Evolutionary conservation across 2,797 vertebrate genomes (phyloP).

Genomic region (Protonibea diacanthus): DNA sequence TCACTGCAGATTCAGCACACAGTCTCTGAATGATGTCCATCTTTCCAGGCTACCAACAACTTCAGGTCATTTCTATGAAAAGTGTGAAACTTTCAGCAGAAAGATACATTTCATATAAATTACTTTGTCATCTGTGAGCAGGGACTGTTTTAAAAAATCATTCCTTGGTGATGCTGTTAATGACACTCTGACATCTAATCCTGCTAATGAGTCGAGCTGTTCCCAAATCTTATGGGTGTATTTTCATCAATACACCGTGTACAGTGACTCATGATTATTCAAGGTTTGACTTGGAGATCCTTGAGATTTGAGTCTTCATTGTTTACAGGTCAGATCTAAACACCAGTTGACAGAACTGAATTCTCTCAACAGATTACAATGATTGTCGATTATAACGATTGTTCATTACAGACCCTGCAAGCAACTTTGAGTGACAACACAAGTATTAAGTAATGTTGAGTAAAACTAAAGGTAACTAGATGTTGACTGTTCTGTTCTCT

Average conservation of each 20-base stretch:
- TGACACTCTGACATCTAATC: too few relatives aligned
- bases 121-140: neutral
- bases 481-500: neutral
- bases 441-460: neutral
- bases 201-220: neutral
- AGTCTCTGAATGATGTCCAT: neutral
- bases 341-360: neutral
- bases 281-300: neutral
- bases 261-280: neutral
- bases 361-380: neutral
- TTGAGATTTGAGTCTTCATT: neutral
- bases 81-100: neutral
- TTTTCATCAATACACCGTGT: neutral
- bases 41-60: neutral
- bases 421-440: neutral
- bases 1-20: neutral
- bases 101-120: neutral
- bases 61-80: neutral
- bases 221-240: neutral
- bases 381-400: neutral
- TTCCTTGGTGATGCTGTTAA: neutral
- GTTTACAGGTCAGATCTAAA: neutral
- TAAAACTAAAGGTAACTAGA: constrained; percentile 4
- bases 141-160: neutral
- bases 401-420: neutral